Conservation (phyloP, 2,888 invertebrate genomes). For the Leptodirus hochenwartii region DNA sequence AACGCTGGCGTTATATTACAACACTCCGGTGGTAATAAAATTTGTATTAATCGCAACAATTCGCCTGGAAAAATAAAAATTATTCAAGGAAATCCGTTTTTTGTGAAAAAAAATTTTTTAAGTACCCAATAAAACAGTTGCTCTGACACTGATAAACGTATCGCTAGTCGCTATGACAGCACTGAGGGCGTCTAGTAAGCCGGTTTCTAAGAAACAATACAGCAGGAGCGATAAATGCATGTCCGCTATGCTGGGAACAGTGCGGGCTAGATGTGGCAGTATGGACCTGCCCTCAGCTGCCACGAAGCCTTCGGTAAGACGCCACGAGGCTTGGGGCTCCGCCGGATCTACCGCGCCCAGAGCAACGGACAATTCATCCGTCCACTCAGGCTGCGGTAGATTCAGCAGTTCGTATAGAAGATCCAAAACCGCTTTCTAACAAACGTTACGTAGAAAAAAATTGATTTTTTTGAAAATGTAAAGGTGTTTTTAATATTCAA, state of each 20-base stretch:
- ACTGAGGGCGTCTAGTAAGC: constrained; percentile 72
- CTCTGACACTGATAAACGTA: constrained; percentile 75
- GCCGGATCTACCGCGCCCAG: constrained; percentile 78
- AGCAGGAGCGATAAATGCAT: constrained; percentile 79
- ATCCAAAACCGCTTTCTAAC: constrained; percentile 80
- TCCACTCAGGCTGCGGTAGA: constrained; percentile 79
- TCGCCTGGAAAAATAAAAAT: constrained; percentile 37
- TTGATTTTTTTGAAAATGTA: not conserved
- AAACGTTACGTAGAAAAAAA: constrained; percentile 12
- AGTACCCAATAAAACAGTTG: constrained; percentile 68
- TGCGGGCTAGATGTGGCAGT: constrained; percentile 69
- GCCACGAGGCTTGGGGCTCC: constrained; percentile 70
- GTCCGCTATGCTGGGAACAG: constrained; percentile 77
- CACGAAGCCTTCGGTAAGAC: constrained; percentile 85
- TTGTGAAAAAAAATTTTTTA: constrained; percentile 1
- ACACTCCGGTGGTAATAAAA: constrained; percentile 72
- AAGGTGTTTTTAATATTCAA: no score
- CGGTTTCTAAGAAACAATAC: constrained; percentile 73
- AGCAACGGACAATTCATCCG: constrained; percentile 79
- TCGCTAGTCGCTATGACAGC: constrained; percentile 85
- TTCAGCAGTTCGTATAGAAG: constrained; percentile 79
- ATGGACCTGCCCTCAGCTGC: constrained; percentile 77
- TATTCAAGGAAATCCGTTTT: constrained; percentile 5
- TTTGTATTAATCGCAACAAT: constrained; percentile 70
- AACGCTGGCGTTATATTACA: constrained; percentile 68